A percentile compares a stretch with the other conserved stretches of the same genome.
These are phyloP conservation scores for Phalacrocorax brasilianus DNA, from an alignment of 2,113 vertebrate genomes.

Conservation along the genomic window DNA sequence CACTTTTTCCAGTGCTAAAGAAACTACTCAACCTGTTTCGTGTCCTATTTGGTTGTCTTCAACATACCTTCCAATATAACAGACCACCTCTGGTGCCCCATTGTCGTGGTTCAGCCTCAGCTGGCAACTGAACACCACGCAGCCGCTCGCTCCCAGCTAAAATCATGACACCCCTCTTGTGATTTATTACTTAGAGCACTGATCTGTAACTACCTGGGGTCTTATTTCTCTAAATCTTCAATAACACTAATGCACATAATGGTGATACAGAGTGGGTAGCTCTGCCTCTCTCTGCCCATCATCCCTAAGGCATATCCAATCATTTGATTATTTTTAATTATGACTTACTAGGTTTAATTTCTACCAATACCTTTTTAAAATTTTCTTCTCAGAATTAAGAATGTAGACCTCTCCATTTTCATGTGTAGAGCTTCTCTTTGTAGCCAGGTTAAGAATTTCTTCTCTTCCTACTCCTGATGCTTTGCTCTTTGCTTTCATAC, in stretches of 20 bases:
- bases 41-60: neutral
- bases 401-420: neutral
- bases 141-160: too few species aligned
- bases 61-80: neutral
- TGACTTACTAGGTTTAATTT: neutral
- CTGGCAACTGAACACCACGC: too few species aligned
- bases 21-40: neutral
- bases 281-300: neutral
- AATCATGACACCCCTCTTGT: neutral
- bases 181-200: neutral
- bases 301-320: neutral
- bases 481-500: neutral
- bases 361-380: neutral
- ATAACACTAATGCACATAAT: neutral
- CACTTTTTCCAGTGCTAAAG: neutral
- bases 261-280: neutral
- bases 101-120: too few species aligned
- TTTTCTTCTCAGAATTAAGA: neutral
- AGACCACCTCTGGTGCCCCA: neutral
- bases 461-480: neutral
- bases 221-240: neutral
- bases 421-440: neutral
- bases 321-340: neutral
- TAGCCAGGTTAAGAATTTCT: neutral
- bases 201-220: neutral